Conservation (phyloP, 2,113 vertebrate species). For the Toxotes jaculatrix region DNA sequence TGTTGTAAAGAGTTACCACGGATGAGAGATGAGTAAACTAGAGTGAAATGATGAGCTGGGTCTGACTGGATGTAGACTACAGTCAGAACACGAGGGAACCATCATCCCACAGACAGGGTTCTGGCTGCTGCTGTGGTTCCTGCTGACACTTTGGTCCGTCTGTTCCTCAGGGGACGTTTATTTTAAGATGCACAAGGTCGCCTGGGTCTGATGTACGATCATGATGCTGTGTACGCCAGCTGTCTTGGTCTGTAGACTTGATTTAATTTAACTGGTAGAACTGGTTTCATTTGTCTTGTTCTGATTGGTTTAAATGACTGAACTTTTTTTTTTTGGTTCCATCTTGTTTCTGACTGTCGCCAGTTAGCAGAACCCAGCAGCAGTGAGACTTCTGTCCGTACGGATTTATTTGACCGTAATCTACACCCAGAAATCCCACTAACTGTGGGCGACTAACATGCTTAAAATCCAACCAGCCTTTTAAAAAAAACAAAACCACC, state of each 20-base stretch:
- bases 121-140: not conserved
- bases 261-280: no score
- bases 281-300: no score
- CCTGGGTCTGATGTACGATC: no score
- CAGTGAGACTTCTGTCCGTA: not conserved
- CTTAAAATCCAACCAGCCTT: slow-evolving; percentile 33
- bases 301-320: no score
- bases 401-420: slow-evolving; percentile 40
- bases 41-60: slow-evolving; percentile 40
- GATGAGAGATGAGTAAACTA: slow-evolving; percentile 45
- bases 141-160: slow-evolving; percentile 5
- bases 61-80: slow-evolving; percentile 16
- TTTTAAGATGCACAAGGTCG: slow-evolving; percentile 4
- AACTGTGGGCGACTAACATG: slow-evolving; percentile 23
- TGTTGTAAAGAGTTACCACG: slow-evolving; percentile 15
- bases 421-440: slow-evolving; percentile 27
- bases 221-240: not conserved
- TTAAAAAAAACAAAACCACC: slow-evolving; percentile 5
- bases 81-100: slow-evolving; percentile 5
- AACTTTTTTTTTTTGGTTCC: no score
- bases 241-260: no score
- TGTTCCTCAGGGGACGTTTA: not conserved
- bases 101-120: not conserved
- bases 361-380: slow-evolving; percentile 21
- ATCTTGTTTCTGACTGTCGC: not conserved